These are phyloP conservation scores for Cylas formicarius DNA, from an alignment of 1,140 invertebrate genomes.

Conservation along the genomic window DNA sequence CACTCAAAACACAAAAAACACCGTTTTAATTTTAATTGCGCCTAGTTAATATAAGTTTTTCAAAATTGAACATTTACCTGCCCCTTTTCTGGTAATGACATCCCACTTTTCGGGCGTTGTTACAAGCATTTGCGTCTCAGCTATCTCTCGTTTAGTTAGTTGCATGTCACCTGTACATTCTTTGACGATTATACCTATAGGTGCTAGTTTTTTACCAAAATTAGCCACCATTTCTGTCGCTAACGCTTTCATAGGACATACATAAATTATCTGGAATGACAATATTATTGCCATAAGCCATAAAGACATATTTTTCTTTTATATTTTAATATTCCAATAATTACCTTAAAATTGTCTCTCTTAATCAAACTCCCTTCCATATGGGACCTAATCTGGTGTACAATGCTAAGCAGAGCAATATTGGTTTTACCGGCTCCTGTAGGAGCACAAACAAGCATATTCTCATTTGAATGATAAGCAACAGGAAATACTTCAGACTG, in stretches of 20 bases:
- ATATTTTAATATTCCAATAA: conserved; percentile 3
- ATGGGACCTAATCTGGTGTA: conserved; percentile 84
- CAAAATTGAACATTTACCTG: conserved; percentile 25
- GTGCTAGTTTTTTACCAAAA: conserved; percentile 73
- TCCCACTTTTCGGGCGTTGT: conserved; percentile 99
- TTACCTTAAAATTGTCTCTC: conserved; percentile 89
- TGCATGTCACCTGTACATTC: conserved; percentile 99
- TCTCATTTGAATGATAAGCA: conserved; percentile 95
- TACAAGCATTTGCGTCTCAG: conserved; percentile 95
- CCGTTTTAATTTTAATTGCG: no score
- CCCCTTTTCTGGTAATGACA: conserved; percentile 88
- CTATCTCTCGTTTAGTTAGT: conserved; percentile 89
- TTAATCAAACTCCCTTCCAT: conserved; percentile 72
- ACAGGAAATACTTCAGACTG: conserved; percentile 93
- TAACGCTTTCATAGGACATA: conserved; percentile 98
- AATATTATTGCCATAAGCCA: conserved; percentile 1
- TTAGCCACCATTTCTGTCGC: conserved; percentile 97
- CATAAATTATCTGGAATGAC: conserved; percentile 81
- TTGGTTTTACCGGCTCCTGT: conserved; percentile 98
- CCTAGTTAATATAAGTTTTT: no score
- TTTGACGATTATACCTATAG: conserved; percentile 73
- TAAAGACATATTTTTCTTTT: background rate
- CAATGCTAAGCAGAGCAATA: conserved; percentile 88
- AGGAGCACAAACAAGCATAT: conserved; percentile 91
- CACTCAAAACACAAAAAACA: no score